These are phyloP conservation scores for Glandiceps talaboti DNA, from an alignment of 53 echinoderm and acorn worm species.

Conservation along the genomic window DNA sequence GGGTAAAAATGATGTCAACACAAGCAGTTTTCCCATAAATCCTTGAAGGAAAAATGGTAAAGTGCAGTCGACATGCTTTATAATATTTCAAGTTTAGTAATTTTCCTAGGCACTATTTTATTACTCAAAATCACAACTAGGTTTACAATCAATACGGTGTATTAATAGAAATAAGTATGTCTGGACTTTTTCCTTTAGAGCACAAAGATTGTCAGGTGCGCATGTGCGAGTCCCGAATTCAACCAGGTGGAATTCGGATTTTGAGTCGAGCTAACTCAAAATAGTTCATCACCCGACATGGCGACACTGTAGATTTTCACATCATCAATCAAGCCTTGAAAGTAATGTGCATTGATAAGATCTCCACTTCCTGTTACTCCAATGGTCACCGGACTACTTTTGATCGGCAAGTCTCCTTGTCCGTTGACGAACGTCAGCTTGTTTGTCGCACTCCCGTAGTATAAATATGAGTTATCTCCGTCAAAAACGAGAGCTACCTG, in stretches of 20 bases:
- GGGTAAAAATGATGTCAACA: no score
- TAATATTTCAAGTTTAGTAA: no score
- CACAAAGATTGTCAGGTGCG: no score
- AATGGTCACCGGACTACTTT: background rate
- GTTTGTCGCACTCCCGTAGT: background rate
- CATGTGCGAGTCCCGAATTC: no score
- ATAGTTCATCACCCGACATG: background rate
- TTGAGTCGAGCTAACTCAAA: background rate
- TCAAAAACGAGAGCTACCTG: background rate
- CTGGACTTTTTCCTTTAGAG: no score
- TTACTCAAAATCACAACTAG: no score
- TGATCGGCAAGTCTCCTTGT: background rate
- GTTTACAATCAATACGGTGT: no score
- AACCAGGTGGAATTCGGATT: background rate
- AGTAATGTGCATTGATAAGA: background rate
- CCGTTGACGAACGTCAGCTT: background rate
- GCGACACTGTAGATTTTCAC: background rate
- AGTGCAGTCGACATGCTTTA: no score
- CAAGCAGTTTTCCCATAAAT: no score
- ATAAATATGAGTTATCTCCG: background rate
- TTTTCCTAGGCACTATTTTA: no score
- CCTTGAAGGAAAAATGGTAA: no score
- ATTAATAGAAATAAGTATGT: no score
- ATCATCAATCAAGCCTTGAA: background rate
- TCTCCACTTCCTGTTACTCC: background rate